Base-by-base conservation (phyloP, 2,113 vertebrate species). In the Sinocyclocheilus maitianheensis region DNA sequence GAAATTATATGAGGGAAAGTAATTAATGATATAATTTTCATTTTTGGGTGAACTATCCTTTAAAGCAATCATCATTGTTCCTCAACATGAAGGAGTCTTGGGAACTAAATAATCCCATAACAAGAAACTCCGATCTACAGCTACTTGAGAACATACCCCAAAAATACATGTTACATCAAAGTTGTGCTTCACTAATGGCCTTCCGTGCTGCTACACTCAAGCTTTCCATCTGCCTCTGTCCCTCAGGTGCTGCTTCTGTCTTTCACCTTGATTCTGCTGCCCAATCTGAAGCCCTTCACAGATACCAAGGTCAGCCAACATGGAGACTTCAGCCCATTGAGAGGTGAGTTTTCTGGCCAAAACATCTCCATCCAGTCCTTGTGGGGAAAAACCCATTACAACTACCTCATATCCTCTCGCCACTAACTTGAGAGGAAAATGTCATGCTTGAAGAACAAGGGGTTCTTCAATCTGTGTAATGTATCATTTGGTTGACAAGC, bases 211-310 rank as follows among this genome's bases (percentile, higher is more conserved):
- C 30, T 14, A 37, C 18, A 6, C 26, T 74, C 30, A 55, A 51
- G 16, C 67, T 26, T 5, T 20, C 18, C 55, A 77, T 87, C 87
- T 85, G 16, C 8, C 53, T 58, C 53, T 77, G 77, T 67, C 86
- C 16, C 85, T 13, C 90, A 99, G 98, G 97, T 99, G 60, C 93
- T 99, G 53, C 87, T 99, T 88, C 92, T 99, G 58, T 99, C 97
- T 16, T 98, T 99, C 13, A 93, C 94, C 0, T 95, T 99, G 90
- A 96, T 99, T 77, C 22, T 99, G 88, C 96, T 99, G 90, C 97
- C 97, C n/a, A 97, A 94, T 90, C 92, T 98, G 87, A 96, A 96
- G 91, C 96, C 96, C 16, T 97, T 98, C 14, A 87, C 95, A 12
- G n/a, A 91, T 88, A 93, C 90, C 91, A 96, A 96, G 89, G 91